Evolutionary conservation across 2,888 invertebrate genomes (phyloP), one percentile per base, ranked within the genome.

Genomic region (Theretra japonica): DNA sequence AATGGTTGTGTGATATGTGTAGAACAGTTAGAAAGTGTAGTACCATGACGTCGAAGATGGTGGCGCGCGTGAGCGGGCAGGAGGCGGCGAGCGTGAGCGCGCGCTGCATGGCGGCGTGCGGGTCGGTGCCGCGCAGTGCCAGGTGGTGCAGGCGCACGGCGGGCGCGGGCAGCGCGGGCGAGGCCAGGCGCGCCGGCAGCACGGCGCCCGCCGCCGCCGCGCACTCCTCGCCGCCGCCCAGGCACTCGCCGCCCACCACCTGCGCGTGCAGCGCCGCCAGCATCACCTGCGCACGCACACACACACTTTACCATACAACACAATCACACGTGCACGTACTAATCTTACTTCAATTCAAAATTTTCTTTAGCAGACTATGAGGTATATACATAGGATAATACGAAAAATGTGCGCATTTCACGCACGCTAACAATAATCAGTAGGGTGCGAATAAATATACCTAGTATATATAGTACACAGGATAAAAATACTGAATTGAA

Each of bases 11-110:
- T n/a, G n/a, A n/a, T n/a, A n/a, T n/a, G n/a, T n/a, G n/a, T n/a
- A n/a, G n/a, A n/a, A n/a, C n/a, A n/a, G n/a, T n/a, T n/a, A n/a
- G n/a, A n/a, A n/a, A n/a, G n/a, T n/a, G n/a, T n/a, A n/a, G 2
- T 48, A 97, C 97, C 96, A 98, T 98, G 59, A 99, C 99, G 89
- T 99, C 98, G 88, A 98, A 99, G 83, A 99, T 97, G 68, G 98
- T 98, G 21, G 99, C 98, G 78, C 97, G 96, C 77, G 98, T 98
- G 71, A 99, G 95, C 48, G 98, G 98, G 99, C 99, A 99, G 76
- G 97, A 97, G 87, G 97, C 97, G 76, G 99, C 98, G 28, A 99
- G 95, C 86, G 98, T 98, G 70, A 99, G 95, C 87, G 99, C 98
- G 11, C 98, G 97, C 87, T 98, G 97, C 92, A 99, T 98, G 28